These are phyloP conservation scores for Drosophila macrothrix DNA, from an alignment of 2,888 invertebrate species.

Conservation along the genomic window DNA sequence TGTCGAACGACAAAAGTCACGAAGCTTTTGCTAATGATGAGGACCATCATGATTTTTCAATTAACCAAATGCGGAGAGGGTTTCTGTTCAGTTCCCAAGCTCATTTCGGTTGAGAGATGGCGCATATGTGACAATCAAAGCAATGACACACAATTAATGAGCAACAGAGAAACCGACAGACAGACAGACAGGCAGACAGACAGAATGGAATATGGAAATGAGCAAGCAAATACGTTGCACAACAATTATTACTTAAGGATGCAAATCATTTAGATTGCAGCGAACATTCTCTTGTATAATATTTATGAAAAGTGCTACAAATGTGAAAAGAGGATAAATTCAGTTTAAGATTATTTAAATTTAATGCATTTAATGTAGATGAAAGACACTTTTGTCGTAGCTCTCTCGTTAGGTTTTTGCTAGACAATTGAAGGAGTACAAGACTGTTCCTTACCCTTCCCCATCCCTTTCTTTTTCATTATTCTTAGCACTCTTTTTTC, in stretches of 20 bases:
- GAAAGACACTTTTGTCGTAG: neutral
- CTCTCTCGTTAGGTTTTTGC: neutral
- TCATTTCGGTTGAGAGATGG: constrained; percentile 20
- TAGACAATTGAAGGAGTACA: neutral
- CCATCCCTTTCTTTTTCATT: fast-evolving
- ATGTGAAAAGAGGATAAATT: neutral
- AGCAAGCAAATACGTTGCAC: neutral
- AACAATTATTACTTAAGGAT: neutral
- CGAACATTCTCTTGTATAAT: neutral
- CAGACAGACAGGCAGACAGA: neutral
- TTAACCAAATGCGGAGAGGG: constrained; percentile 70
- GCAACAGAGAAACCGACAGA: neutral
- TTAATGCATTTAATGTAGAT: neutral
- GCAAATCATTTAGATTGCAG: constrained; percentile 11
- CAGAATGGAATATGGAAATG: neutral
- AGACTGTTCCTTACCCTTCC: neutral
- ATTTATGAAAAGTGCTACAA: neutral
- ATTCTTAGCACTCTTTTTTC: neutral
- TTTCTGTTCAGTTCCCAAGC: constrained; percentile 22
- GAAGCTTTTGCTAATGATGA: constrained; percentile 77
- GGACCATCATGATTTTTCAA: constrained; percentile 76
- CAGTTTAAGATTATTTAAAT: neutral
- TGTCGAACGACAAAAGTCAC: constrained; percentile 69
- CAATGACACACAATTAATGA: constrained; percentile 25
- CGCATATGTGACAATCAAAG: constrained; percentile 41